A percentile compares a stretch with the other conserved stretches of the same genome.
Evolutionary conservation across 2,113 vertebrate genomes (phyloP).

Genomic region (Otus sunia): DNA sequence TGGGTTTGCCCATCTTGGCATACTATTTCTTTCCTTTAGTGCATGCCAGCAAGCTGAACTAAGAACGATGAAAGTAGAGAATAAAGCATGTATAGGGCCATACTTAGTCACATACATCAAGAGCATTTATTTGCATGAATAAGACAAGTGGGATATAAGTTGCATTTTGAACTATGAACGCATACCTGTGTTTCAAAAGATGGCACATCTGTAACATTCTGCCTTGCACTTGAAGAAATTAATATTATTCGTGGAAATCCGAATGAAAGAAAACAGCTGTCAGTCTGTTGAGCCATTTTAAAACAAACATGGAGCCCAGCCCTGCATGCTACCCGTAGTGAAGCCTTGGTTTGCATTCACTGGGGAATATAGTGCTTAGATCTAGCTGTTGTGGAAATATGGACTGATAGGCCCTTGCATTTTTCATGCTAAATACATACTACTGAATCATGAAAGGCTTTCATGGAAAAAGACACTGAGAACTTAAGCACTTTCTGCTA

Average conservation of each 20-base stretch:
- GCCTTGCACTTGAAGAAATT: not conserved
- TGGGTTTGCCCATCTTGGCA: conserved; percentile 35
- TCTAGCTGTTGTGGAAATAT: not conserved
- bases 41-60: conserved; percentile 18
- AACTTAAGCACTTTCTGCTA: not conserved
- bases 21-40: conserved; percentile 36
- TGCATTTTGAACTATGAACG: not conserved
- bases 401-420: not conserved
- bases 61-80: not conserved
- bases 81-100: not conserved
- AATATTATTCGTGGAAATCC: not conserved
- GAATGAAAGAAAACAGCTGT: not conserved
- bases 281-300: not conserved
- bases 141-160: not conserved
- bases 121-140: not conserved
- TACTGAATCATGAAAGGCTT: not conserved
- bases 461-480: not conserved
- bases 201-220: not conserved
- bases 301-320: not conserved
- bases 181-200: not conserved
- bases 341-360: not conserved
- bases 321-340: not conserved
- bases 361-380: not conserved
- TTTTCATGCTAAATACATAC: not conserved
- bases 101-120: not conserved